Conservation (phyloP, 2,888 invertebrate species). For the Acleris literana region DNA sequence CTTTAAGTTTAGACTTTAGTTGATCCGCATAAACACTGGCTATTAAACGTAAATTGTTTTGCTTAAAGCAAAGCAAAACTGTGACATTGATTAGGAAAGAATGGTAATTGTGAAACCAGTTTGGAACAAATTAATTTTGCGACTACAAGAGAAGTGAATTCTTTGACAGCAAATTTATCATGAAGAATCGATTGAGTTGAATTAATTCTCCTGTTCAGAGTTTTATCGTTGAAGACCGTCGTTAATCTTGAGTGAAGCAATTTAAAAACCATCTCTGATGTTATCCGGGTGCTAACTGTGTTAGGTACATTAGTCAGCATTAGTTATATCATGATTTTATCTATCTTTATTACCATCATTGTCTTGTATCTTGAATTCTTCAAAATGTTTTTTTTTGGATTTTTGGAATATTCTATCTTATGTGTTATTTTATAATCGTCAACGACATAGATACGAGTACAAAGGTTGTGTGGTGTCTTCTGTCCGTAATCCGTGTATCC, state of each 20-base stretch:
- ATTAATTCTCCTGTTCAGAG: background rate
- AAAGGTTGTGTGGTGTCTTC: background rate
- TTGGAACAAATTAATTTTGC: slow-evolving; percentile 1
- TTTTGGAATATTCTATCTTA: background rate
- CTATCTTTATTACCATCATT: background rate
- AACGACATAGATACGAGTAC: background rate
- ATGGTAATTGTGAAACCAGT: background rate
- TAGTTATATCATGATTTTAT: slow-evolving; percentile 3
- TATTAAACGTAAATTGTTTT: background rate
- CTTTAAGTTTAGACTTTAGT: too few species aligned
- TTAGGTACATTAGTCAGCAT: slow-evolving; percentile 4
- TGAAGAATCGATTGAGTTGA: slow-evolving; percentile 1
- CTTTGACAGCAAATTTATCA: background rate
- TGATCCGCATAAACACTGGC: background rate
- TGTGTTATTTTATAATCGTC: background rate
- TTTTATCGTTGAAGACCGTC: slow-evolving; percentile 9
- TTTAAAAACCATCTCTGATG: slow-evolving; percentile 44
- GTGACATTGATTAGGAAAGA: background rate
- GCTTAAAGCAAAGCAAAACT: background rate
- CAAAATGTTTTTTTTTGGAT: background rate
- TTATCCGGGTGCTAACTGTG: slow-evolving; percentile 39
- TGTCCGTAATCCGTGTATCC: background rate
- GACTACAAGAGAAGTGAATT: background rate
- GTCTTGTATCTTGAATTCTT: background rate
- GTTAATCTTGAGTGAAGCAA: slow-evolving; percentile 41